phyloP scores from a whole-genome alignment of 37 sponge, comb jelly and placozoan species.

The Beroe forskalii region DNA sequence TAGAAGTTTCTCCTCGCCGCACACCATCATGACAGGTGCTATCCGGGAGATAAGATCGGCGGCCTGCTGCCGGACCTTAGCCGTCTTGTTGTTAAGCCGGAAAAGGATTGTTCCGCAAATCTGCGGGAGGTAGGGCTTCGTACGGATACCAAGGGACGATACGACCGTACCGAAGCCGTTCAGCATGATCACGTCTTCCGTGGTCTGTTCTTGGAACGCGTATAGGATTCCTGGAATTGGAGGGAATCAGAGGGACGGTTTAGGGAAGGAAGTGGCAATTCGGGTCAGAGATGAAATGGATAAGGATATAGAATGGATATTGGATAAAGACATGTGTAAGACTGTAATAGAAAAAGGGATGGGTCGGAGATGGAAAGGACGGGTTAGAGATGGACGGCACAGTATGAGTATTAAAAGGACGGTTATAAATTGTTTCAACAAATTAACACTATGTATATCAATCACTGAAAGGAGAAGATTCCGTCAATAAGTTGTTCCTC shows the following conservation, averaged over 20 bases:
- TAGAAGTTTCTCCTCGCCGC: constrained; percentile 85
- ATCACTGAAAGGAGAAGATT: too few species aligned
- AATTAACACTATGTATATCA: too few species aligned
- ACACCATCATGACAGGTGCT: constrained; percentile 85
- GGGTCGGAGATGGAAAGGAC: too few species aligned
- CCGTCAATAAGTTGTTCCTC: constrained; percentile 99
- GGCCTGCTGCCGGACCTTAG: constrained; percentile 97
- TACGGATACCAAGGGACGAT: constrained; percentile 86
- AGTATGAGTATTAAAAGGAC: too few species aligned
- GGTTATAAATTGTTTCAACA: too few species aligned
- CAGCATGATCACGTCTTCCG: constrained; percentile 90
- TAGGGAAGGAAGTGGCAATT: too few species aligned
- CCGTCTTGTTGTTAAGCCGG: constrained; percentile 95
- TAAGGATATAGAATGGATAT: too few species aligned
- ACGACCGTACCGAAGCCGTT: constrained; percentile 97
- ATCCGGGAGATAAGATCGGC: constrained; percentile 96
- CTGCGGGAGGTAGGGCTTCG: constrained; percentile 97
- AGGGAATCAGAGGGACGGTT: too few species aligned
- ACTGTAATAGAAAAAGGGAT: too few species aligned
- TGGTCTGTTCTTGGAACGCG: constrained; percentile 71
- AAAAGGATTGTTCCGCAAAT: constrained; percentile 98
- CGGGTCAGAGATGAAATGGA: too few species aligned
- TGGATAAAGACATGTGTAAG: too few species aligned
- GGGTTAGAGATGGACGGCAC: too few species aligned
- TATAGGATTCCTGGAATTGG: constrained; percentile 43